Evolutionary conservation across 1,140 invertebrate species (phyloP).

Genomic region (Trichogramma pretiosum): DNA sequence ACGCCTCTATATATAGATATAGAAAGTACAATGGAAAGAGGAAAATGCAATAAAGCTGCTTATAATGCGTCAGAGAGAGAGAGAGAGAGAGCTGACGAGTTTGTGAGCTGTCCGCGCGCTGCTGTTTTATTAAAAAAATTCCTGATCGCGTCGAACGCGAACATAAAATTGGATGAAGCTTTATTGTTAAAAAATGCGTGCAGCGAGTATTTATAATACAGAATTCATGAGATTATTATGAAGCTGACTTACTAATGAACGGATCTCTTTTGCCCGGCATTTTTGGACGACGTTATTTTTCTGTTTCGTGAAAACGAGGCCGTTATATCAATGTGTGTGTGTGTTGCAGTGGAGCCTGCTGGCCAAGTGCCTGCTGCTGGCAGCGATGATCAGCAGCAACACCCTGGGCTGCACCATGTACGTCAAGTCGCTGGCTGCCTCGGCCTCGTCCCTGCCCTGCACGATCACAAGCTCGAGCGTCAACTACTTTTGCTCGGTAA

Average conservation of each 20-base stretch:
- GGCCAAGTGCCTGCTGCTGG: slow-evolving; percentile 38
- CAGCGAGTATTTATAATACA: too few species aligned
- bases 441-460: slow-evolving; percentile 49
- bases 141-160: neutral
- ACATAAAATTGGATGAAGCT: neutral
- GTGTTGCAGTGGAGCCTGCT: slow-evolving; percentile 20
- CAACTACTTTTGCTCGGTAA: slow-evolving; percentile 57
- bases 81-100: neutral
- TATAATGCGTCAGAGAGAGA: too few species aligned
- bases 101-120: neutral
- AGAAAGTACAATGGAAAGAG: too few species aligned
- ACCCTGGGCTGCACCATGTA: slow-evolving; percentile 53
- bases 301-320: too few species aligned
- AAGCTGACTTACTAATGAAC: neutral
- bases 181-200: neutral
- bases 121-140: neutral
- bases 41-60: too few species aligned
- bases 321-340: neutral
- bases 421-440: slow-evolving; percentile 49
- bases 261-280: neutral
- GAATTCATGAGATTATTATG: neutral
- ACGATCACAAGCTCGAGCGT: slow-evolving; percentile 53
- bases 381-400: slow-evolving; percentile 50
- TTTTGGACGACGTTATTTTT: neutral
- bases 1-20: too few species aligned